Evolutionary conservation across 2,113 vertebrate species (phyloP), one percentile per base, ranked within the genome.

Genomic region (Cettia cetti): DNA sequence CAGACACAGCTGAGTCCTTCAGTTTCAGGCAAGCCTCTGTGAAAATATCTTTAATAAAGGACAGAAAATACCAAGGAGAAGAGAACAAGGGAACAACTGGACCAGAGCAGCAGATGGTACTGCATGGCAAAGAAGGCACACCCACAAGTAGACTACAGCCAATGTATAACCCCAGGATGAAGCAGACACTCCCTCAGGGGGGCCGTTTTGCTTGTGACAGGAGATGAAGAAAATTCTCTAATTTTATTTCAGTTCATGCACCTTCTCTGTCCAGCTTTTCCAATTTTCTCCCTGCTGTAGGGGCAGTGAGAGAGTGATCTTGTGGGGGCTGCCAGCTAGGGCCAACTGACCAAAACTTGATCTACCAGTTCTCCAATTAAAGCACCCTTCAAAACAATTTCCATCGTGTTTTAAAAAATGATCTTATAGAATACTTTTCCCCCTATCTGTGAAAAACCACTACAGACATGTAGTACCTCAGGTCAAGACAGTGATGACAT

Each of bases 11-110:
- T 37, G 28, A 84, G 50, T n/a, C 77, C 40, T 53, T 52, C 40
- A 65, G n/a, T 37, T 56, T 52, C 40, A 61, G n/a, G 22, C 45
- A 81, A 65, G n/a, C 20, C 20, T 84, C 50, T 35, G 39, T 76
- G 49, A 88, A 50, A 68, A 17, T 1, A 33, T 28, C 27, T 63
- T 49, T 59, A 70, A 50, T 66, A 54, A 40, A 57, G 22, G 22
- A 74, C 1, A 45, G 27, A 76, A 76, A 39, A 60, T 6, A 8
- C 15, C 0, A 0, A 47, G n/a, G 44, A 82, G 12, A 23, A 60
- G 23, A 45, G 16, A 79, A 57, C 10, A 30, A 53, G 13, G 15
- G 7, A 80, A 49, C 4, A 74, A 8, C 2, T 0, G 0, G 30
- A 37, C 4, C 17, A 54, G 50, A 60, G 47, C 16, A 52, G 44